Evolutionary conservation across 2,797 vertebrate species (phyloP).

Genomic region (Eulemur coronatus): DNA sequence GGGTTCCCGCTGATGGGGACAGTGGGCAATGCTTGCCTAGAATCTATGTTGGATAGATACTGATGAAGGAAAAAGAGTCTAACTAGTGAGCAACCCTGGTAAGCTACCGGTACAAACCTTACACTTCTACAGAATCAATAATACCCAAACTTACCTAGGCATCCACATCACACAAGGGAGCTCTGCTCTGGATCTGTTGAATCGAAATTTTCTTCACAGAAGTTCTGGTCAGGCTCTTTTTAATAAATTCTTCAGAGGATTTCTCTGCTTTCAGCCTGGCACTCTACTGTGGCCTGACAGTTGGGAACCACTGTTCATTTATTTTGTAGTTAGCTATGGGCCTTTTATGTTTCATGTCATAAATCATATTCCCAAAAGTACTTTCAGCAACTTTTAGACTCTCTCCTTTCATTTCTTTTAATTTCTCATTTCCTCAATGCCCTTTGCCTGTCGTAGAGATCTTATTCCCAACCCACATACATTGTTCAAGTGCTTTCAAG

Average conservation of each 20-base stretch:
- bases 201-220: background rate
- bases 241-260: background rate
- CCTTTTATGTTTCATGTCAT: constrained; percentile 28
- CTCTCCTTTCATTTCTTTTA: constrained; percentile 40
- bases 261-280: background rate
- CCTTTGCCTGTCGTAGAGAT: background rate
- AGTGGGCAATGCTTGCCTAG: background rate
- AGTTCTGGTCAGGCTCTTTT: background rate
- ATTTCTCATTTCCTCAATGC: constrained; percentile 1
- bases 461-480: background rate
- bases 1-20: background rate
- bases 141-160: background rate
- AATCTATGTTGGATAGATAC: background rate
- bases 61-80: background rate
- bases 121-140: background rate
- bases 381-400: constrained; percentile 17
- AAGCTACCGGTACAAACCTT: background rate
- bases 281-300: background rate
- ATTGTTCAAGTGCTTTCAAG: background rate
- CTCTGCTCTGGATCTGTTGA: background rate
- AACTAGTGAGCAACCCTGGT: background rate
- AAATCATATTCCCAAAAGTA: constrained; percentile 22
- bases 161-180: background rate
- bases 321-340: background rate
- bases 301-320: background rate